phyloP scores from a whole-genome alignment of 2,888 invertebrate genomes.

The Tetragonisca angustula region DNA sequence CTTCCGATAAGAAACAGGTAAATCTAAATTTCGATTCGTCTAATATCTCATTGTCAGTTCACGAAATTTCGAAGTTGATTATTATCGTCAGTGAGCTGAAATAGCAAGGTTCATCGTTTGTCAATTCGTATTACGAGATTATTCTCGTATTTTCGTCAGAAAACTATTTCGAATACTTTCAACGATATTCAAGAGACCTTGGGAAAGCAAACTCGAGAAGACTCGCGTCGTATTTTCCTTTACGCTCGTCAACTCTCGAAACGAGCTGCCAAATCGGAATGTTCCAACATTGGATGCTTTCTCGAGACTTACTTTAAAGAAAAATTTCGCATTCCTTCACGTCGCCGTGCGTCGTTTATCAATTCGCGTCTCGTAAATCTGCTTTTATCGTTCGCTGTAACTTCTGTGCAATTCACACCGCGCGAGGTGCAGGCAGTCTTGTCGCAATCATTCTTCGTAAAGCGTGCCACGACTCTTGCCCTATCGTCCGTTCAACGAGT shows the following conservation, averaged over 20 bases:
- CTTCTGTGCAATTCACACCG: background rate
- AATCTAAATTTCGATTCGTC: background rate
- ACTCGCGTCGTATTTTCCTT: background rate
- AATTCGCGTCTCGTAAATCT: background rate
- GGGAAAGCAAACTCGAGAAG: too few relatives aligned
- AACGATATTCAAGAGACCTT: background rate
- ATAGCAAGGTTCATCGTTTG: background rate
- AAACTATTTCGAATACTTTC: background rate
- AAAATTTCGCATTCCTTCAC: background rate
- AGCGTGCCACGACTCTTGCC: background rate
- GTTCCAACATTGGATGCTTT: background rate
- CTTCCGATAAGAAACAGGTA: too few relatives aligned
- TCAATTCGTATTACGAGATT: background rate
- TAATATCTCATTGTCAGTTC: background rate
- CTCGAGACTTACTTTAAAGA: background rate
- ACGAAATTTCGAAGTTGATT: background rate
- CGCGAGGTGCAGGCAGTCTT: constrained; percentile 37
- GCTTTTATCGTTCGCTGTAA: background rate
- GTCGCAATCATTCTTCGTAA: constrained; percentile 9
- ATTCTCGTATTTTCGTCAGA: background rate
- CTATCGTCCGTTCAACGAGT: constrained; percentile 29
- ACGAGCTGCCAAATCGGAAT: background rate
- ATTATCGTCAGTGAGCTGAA: background rate
- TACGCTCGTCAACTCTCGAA: too few relatives aligned
- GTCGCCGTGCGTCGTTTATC: background rate